Evolutionary conservation across 2,113 vertebrate species (phyloP).

Genomic region (Zapornia atra): DNA sequence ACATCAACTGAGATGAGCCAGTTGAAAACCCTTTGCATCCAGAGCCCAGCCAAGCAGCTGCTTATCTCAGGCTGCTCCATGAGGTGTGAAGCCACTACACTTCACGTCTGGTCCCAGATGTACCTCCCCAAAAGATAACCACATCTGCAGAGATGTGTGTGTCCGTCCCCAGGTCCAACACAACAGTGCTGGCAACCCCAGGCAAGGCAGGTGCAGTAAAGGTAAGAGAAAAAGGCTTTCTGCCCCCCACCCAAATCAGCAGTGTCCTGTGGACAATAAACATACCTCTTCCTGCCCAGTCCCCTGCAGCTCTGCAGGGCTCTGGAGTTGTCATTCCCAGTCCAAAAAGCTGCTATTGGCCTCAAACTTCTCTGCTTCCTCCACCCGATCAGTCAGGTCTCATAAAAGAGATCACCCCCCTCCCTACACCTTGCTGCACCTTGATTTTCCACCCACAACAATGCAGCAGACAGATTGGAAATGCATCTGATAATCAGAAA

Average conservation of each 20-base stretch:
- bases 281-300: rapidly evolving
- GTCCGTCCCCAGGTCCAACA: too few relatives aligned
- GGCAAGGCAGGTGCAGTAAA: rapidly evolving
- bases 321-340: not conserved
- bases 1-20: rapidly evolving
- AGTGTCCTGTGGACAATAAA: rapidly evolving
- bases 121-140: not conserved
- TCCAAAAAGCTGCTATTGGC: not conserved
- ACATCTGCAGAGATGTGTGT: not conserved
- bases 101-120: not conserved
- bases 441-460: rapidly evolving
- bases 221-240: not conserved
- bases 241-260: rapidly evolving
- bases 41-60: not conserved
- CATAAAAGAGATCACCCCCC: not conserved
- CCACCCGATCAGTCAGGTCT: not conserved
- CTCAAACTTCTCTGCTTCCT: not conserved
- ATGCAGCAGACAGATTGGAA: not conserved
- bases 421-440: not conserved
- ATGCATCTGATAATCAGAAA: not conserved
- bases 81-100: not conserved
- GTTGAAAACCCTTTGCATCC: rapidly evolving
- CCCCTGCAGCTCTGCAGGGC: not conserved
- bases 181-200: rapidly evolving
- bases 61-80: rapidly evolving